Evolutionary conservation across 2,888 invertebrate species (phyloP).

Genomic region (Micropterix aruncella): DNA sequence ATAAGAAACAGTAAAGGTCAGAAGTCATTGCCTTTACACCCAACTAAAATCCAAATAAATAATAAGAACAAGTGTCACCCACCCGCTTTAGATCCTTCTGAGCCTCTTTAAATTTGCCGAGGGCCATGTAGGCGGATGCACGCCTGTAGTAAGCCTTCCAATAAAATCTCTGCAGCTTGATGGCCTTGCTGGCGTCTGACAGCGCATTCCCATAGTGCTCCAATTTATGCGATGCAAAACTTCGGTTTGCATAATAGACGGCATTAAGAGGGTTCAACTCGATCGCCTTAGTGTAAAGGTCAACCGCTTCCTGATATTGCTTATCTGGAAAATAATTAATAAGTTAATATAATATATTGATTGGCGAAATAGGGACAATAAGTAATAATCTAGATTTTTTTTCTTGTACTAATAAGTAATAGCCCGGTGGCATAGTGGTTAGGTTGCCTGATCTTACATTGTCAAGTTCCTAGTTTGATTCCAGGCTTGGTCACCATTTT

Average conservation of each 20-base stretch:
- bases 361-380: no score
- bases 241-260: constrained; percentile 87
- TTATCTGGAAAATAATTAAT: constrained; percentile 76
- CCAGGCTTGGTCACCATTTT: no score
- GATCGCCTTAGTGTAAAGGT: constrained; percentile 78
- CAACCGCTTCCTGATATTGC: constrained; percentile 81
- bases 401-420: no score
- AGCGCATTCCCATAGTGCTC: constrained; percentile 95
- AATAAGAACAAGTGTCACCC: no score
- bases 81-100: constrained; percentile 94
- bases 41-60: no score
- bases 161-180: constrained; percentile 79
- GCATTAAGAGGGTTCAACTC: constrained; percentile 71
- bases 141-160: constrained; percentile 95
- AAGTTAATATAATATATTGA: no score
- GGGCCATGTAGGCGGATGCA: constrained; percentile 93
- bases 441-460: no score
- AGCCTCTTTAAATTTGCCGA: constrained; percentile 95
- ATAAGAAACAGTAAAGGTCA: no score
- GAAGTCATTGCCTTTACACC: no score
- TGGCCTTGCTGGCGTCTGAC: constrained; percentile 80
- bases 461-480: no score
- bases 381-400: no score
- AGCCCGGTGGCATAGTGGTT: no score
- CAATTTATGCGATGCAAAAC: constrained; percentile 84